Base-by-base conservation (phyloP, 2,797 vertebrate genomes). In the Sciurus vulgaris region DNA sequence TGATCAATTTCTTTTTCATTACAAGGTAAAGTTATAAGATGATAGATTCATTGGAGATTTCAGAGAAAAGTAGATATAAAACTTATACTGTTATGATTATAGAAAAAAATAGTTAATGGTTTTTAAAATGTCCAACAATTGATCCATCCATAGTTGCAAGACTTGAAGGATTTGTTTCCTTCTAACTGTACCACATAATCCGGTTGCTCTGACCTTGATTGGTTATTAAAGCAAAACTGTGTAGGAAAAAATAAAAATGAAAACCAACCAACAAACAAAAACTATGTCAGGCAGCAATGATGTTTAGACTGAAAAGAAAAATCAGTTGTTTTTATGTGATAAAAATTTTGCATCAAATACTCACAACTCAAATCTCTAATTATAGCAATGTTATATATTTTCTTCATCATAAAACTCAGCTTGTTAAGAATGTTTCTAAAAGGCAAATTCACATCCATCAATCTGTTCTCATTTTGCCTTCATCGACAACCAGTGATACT, bases 111-210 rank as follows among this genome's bases (percentile, higher is more conserved):
- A 12, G 41, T 91, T 18, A 33, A 47, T 70, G 4, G 7, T 59
- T 81, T 94, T 83, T 28, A 70, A 97, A 89, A 18, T 76, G 89
- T 67, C 38, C 89, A 47, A 91, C 2, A 76, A 84, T n/a, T 70
- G n/a, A 69, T 84, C n/a, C 78, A 24, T 78, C 47, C 61, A 85
- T 82, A 49, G n/a, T 7, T 91, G 20, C 2, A 82, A 90, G 28
- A 74, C 17, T 87, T 74, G n/a, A 11, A 74, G 76, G 76, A 74
- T 83, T 86, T 83, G 10, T 81, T 92, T 96, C 89, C 30, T 51
- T 87, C 41, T 54, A 38, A 73, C 30, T 78, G 26, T 67, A 65
- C n/a, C 35, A 93, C 61, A 89, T 10, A 74, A n/a, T 51, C 61
- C 84, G n/a, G 44, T 65, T 30, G 65, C 26, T 93, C 38, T 85